A percentile compares a stretch with the other conserved stretches of the same genome.
These are phyloP conservation scores for Leucosticte australis DNA, from an alignment of 2,113 vertebrate genomes.

Conservation along the genomic window DNA sequence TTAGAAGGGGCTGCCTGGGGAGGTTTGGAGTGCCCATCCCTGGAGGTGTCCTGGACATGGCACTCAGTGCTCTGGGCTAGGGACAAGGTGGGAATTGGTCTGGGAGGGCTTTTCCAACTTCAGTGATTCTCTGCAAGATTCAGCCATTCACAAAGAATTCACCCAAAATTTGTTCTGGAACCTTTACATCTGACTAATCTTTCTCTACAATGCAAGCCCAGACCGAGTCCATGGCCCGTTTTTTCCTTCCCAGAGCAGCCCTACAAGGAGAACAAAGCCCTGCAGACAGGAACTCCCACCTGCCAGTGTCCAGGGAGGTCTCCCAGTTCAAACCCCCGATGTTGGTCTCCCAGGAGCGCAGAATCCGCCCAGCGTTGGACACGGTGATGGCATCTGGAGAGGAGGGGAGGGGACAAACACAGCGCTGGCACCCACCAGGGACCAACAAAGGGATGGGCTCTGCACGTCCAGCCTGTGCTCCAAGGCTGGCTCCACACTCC, in stretches of 20 bases:
- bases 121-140: neutral
- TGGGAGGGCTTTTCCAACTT: neutral
- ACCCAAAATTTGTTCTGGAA: rapidly evolving
- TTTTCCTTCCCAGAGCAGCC: neutral
- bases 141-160: no score
- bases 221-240: rapidly evolving
- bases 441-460: neutral
- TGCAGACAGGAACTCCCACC: slow-evolving; percentile 65
- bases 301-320: slow-evolving; percentile 86
- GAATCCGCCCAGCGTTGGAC: slow-evolving; percentile 83
- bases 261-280: rapidly evolving
- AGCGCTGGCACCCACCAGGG: rapidly evolving
- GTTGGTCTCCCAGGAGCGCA: slow-evolving; percentile 95
- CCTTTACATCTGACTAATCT: rapidly evolving
- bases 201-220: neutral
- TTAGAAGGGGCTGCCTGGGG: neutral
- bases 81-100: rapidly evolving
- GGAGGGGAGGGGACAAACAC: neutral
- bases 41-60: rapidly evolving
- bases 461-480: neutral
- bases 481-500: rapidly evolving
- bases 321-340: slow-evolving; percentile 96
- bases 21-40: neutral
- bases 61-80: neutral
- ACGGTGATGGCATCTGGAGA: slow-evolving; percentile 86